phyloP scores from a whole-genome alignment of 2,113 vertebrate species.

The Hemibates koningsi region DNA sequence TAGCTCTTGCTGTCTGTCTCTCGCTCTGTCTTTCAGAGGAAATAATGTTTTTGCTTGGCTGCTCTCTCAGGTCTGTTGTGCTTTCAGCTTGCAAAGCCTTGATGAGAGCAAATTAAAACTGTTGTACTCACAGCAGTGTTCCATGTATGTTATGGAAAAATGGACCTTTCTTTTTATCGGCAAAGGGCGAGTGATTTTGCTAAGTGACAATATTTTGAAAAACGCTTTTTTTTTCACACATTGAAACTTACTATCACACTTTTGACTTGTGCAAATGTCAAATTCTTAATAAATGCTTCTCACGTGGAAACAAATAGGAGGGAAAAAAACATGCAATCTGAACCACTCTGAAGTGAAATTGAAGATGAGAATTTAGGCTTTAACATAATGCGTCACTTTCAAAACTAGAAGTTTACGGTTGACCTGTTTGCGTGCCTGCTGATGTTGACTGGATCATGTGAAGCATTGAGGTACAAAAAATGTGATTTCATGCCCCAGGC shows the following conservation, averaged over 20 bases:
- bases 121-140: not conserved
- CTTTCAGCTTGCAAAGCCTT: not conserved
- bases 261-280: not conserved
- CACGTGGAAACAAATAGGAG: not conserved
- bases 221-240: not conserved
- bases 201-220: not conserved
- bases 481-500: not conserved
- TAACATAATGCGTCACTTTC: not conserved
- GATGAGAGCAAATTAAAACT: not conserved
- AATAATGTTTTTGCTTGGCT: not conserved
- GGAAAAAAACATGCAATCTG: not conserved
- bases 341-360: not conserved
- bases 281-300: not conserved
- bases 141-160: not conserved
- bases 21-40: not conserved
- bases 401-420: not conserved
- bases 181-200: not conserved
- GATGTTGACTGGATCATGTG: not conserved
- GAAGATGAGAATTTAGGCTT: not conserved
- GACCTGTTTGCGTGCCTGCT: not conserved
- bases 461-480: not conserved
- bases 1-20: not conserved
- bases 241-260: not conserved
- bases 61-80: not conserved
- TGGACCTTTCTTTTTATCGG: not conserved